Percentiles rank a stretch among this genome's conserved stretches.
Evolutionary conservation across 1,140 invertebrate species (phyloP).

Genomic region (Diuraphis noxia): DNA sequence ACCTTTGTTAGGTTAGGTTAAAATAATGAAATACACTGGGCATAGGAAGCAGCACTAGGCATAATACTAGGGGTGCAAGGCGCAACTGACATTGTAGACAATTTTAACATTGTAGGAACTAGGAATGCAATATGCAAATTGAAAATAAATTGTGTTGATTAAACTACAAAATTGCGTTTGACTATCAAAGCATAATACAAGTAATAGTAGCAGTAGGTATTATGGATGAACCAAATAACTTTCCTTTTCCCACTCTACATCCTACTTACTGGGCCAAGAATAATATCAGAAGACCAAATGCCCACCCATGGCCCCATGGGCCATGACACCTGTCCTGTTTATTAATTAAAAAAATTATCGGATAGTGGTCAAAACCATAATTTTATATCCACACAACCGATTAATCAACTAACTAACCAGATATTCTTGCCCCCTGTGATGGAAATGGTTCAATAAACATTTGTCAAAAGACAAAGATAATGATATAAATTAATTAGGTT

Average conservation of each 20-base stretch:
- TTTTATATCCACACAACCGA: slow-evolving; percentile 1
- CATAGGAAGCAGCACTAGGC: too few species aligned
- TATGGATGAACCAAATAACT: too few species aligned
- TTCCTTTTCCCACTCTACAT: background rate
- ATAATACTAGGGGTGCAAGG: too few species aligned
- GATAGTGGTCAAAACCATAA: background rate
- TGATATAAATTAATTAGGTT: background rate
- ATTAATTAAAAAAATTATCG: background rate
- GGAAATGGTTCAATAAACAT: background rate
- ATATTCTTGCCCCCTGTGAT: background rate
- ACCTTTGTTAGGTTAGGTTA: background rate
- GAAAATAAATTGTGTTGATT: too few species aligned
- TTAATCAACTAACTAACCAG: background rate
- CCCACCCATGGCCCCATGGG: background rate
- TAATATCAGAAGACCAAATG: background rate
- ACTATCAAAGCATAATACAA: too few species aligned
- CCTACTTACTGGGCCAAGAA: background rate
- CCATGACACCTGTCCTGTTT: background rate
- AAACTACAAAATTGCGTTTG: too few species aligned
- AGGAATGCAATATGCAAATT: too few species aligned
- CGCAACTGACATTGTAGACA: too few species aligned
- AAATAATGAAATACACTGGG: too few species aligned
- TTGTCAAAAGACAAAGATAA: background rate
- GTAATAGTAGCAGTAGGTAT: too few species aligned
- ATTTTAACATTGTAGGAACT: too few species aligned